These are phyloP conservation scores for Rutpela maculata DNA, from an alignment of 2,888 invertebrate genomes.

Conservation along the genomic window DNA sequence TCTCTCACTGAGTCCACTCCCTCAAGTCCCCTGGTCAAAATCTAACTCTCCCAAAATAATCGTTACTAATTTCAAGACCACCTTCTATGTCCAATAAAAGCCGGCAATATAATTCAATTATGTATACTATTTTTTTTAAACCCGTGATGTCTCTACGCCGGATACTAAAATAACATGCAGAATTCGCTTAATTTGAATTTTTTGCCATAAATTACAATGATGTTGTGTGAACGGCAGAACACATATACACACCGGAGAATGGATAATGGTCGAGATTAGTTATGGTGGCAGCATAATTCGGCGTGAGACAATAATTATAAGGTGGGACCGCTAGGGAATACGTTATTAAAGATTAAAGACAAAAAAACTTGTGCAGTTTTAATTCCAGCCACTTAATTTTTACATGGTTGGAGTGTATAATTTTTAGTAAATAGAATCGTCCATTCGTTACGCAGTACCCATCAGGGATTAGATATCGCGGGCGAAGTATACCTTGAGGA, in stretches of 20 bases:
- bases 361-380: slow-evolving; percentile 16
- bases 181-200: neutral
- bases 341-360: slow-evolving; percentile 17
- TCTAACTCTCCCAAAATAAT: no score
- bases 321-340: slow-evolving; percentile 37
- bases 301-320: slow-evolving; percentile 43
- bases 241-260: slow-evolving; percentile 34
- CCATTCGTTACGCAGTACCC: neutral
- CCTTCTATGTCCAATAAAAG: neutral
- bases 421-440: neutral
- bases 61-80: no score
- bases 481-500: no score
- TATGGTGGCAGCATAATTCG: slow-evolving; percentile 44
- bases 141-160: neutral
- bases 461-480: neutral
- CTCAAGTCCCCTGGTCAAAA: no score
- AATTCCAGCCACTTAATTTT: slow-evolving; percentile 19
- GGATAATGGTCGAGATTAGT: slow-evolving; percentile 40
- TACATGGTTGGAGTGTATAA: slow-evolving; percentile 1
- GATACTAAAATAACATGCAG: neutral
- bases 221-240: slow-evolving; percentile 27
- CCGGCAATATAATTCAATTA: neutral
- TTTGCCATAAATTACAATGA: slow-evolving; percentile 25
- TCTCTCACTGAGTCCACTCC: no score
- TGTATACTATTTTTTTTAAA: neutral